phyloP scores from a whole-genome alignment of 2,797 vertebrate genomes.

The Enteromius radiatus region DNA sequence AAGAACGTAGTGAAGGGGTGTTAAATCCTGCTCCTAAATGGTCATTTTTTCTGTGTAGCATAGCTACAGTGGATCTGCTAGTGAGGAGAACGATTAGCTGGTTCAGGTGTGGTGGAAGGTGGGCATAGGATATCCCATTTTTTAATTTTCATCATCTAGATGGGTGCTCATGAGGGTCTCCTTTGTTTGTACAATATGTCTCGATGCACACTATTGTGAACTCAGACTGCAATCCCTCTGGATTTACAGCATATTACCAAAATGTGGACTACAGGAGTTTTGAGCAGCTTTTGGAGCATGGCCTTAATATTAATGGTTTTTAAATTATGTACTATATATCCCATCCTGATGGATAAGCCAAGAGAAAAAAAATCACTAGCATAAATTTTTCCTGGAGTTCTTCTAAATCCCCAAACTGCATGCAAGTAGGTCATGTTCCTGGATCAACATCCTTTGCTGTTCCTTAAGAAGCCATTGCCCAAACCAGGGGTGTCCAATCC shows the following conservation, averaged over 20 bases:
- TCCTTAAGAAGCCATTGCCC: background rate
- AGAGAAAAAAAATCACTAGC: background rate
- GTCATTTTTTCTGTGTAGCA: background rate
- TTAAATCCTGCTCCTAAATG: background rate
- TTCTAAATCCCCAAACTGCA: background rate
- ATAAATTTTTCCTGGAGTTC: background rate
- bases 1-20: background rate
- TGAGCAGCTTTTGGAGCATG: background rate
- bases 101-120: background rate
- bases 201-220: background rate
- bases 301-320: background rate
- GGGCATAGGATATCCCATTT: background rate
- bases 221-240: background rate
- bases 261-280: background rate
- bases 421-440: background rate
- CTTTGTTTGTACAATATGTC: background rate
- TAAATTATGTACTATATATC: background rate
- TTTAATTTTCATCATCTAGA: background rate
- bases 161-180: background rate
- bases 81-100: background rate
- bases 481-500: background rate
- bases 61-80: background rate
- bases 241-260: background rate
- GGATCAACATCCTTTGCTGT: background rate
- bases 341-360: conserved; percentile 26